Evolutionary conservation across 23 tunicate genomes (phyloP).

Genomic region (Aplidium turbinatum): DNA sequence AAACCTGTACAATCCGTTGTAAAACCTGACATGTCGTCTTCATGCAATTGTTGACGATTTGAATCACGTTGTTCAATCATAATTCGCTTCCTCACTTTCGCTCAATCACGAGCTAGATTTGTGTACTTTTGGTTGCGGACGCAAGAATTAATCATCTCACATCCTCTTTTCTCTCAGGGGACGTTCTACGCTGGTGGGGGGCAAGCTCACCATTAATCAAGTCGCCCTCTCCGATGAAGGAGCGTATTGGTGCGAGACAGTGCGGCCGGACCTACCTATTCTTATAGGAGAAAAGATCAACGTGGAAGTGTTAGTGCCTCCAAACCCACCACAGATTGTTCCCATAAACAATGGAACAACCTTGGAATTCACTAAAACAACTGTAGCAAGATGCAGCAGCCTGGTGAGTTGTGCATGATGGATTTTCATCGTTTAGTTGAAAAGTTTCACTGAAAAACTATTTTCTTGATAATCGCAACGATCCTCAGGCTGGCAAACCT

Average conservation of each 20-base stretch:
- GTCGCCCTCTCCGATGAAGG: slow-evolving; percentile 70
- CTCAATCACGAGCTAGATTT: too few relatives aligned
- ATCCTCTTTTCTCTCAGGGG: slow-evolving; percentile 24
- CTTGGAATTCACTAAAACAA: slow-evolving; percentile 52
- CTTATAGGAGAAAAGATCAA: slow-evolving; percentile 43
- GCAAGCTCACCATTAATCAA: slow-evolving; percentile 36
- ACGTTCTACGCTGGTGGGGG: slow-evolving; percentile 31
- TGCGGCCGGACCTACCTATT: slow-evolving; percentile 22
- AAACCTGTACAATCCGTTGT: too few relatives aligned
- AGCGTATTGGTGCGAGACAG: slow-evolving; percentile 75
- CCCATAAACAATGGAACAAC: slow-evolving; percentile 40
- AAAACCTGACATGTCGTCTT: too few relatives aligned
- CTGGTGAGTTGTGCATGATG: slow-evolving; percentile 50
- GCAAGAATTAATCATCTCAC: too few relatives aligned
- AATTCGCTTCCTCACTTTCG: too few relatives aligned
- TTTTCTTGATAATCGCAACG: too few relatives aligned
- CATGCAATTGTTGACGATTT: too few relatives aligned
- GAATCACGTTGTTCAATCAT: too few relatives aligned
- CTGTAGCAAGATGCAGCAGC: slow-evolving; percentile 71
- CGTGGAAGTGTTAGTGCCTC: slow-evolving; percentile 64
- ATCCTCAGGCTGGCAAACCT: slow-evolving; percentile 82
- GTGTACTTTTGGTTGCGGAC: too few relatives aligned
- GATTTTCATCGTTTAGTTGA: too few relatives aligned
- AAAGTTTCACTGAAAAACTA: too few relatives aligned
- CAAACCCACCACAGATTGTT: slow-evolving; percentile 50